Percentiles rank a stretch among this genome's conserved stretches.
phyloP scores from a whole-genome alignment of 2,113 vertebrate genomes.

The Tychaedon coryphoeus region DNA sequence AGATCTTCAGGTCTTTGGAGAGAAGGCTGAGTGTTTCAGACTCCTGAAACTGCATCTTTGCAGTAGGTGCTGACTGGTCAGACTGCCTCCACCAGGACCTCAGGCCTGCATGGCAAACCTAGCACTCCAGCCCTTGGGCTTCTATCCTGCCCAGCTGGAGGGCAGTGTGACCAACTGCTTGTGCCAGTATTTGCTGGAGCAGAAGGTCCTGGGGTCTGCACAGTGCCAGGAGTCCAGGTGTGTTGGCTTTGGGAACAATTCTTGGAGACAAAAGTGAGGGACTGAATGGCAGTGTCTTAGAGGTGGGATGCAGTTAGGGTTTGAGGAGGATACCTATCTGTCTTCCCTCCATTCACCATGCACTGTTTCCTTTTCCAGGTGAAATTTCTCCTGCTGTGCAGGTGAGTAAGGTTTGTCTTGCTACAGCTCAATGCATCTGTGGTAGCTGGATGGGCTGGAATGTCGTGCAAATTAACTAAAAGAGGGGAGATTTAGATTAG shows the following conservation, averaged over 20 bases:
- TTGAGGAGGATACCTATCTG: not conserved
- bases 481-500: not conserved
- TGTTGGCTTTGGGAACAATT: not conserved
- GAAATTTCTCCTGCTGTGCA: conserved; percentile 33
- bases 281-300: not conserved
- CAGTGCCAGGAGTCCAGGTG: not conserved
- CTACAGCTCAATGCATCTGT: not conserved
- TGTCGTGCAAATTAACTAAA: not conserved
- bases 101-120: not conserved
- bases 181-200: not conserved
- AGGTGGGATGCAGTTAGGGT: not conserved
- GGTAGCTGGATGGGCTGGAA: not conserved
- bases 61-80: not conserved
- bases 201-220: not conserved
- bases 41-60: not conserved
- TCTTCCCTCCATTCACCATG: not conserved
- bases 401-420: conserved; percentile 58
- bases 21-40: not conserved
- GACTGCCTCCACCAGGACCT: not conserved
- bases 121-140: not conserved
- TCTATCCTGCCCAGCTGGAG: not conserved
- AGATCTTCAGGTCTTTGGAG: not conserved
- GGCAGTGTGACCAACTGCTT: not conserved
- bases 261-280: not conserved
- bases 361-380: conserved; percentile 64